Conservation (phyloP, 1,140 invertebrate species). For the Lordiphosa stackelbergi region DNA sequence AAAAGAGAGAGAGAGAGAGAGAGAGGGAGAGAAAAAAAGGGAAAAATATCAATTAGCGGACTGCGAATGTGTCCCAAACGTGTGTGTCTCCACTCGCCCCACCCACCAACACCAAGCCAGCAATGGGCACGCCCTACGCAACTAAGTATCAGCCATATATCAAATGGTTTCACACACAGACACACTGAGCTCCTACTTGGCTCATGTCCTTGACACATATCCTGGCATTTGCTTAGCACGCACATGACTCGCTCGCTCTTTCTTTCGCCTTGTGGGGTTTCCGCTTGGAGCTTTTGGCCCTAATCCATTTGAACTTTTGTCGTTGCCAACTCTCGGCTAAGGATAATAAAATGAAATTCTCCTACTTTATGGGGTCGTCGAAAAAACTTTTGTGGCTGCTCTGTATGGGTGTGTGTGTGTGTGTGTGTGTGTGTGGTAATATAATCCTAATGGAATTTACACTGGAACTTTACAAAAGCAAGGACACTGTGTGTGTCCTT, state of each 20-base stretch:
- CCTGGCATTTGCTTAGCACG: constrained; percentile 45
- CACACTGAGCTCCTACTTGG: constrained; percentile 3
- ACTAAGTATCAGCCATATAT: constrained; percentile 21
- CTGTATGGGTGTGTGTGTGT: constrained; percentile 10
- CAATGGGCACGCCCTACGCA: constrained; percentile 32
- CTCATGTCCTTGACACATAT: constrained; percentile 70
- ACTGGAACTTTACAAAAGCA: constrained; percentile 59
- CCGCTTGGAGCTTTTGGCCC: constrained; percentile 44
- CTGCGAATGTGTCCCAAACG: constrained; percentile 64
- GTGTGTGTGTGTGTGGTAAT: constrained; percentile 40
- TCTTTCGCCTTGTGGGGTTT: constrained; percentile 58
- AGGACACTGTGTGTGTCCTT: constrained; percentile 44
- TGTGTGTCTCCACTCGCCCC: constrained; percentile 16
- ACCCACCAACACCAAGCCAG: constrained; percentile 5
- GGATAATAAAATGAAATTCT: constrained; percentile 66
- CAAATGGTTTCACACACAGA: constrained; percentile 20
- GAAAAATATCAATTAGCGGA: constrained; percentile 64
- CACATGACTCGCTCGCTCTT: constrained; percentile 23
- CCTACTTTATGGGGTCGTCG: constrained; percentile 53
- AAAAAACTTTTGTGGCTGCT: constrained; percentile 59
- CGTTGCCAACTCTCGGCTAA: constrained; percentile 48
- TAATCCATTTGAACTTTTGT: constrained; percentile 67
- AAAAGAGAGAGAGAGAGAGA: constrained; percentile 16
- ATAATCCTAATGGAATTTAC: constrained; percentile 75
- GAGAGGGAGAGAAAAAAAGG: constrained; percentile 13